Conservation (phyloP, 2,797 vertebrate genomes). For the Eupleurogrammus muticus region DNA sequence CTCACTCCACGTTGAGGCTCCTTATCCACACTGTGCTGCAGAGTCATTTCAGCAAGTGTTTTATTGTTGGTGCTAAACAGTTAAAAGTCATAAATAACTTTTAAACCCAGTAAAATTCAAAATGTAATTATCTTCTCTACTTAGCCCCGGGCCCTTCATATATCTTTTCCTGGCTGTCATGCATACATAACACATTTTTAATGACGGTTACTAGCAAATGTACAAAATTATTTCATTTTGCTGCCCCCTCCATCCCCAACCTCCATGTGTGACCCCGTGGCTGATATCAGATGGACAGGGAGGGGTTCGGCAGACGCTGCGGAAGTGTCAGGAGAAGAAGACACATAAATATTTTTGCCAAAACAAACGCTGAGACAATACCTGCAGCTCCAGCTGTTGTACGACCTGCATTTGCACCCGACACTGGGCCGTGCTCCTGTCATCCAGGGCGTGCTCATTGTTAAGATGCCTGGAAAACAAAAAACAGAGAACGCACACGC, state of each 20-base stretch:
- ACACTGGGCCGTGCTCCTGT: constrained; percentile 99
- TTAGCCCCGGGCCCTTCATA: constrained; percentile 97
- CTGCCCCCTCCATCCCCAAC: constrained; percentile 61
- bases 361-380: constrained; percentile 81
- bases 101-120: constrained; percentile 99
- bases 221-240: constrained; percentile 89
- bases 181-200: constrained; percentile 97
- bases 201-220: constrained; percentile 94
- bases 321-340: constrained; percentile 61
- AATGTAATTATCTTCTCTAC: constrained; percentile 99
- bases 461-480: constrained; percentile 94
- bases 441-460: constrained; percentile 99
- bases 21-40: constrained; percentile 37
- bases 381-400: constrained; percentile 99
- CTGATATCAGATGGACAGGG: constrained; percentile 59
- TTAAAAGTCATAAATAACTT: constrained; percentile 99
- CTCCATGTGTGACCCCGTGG: constrained; percentile 65
- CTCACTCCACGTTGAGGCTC: constrained; percentile 43
- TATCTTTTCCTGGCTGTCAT: constrained; percentile 94
- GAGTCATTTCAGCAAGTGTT: constrained; percentile 87
- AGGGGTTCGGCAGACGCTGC: constrained; percentile 40
- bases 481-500: constrained; percentile 32
- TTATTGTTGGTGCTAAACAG: constrained; percentile 91
- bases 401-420: constrained; percentile 99
- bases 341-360: constrained; percentile 71